Base-by-base conservation (phyloP, 2,888 invertebrate genomes). In the Cantharis rustica region DNA sequence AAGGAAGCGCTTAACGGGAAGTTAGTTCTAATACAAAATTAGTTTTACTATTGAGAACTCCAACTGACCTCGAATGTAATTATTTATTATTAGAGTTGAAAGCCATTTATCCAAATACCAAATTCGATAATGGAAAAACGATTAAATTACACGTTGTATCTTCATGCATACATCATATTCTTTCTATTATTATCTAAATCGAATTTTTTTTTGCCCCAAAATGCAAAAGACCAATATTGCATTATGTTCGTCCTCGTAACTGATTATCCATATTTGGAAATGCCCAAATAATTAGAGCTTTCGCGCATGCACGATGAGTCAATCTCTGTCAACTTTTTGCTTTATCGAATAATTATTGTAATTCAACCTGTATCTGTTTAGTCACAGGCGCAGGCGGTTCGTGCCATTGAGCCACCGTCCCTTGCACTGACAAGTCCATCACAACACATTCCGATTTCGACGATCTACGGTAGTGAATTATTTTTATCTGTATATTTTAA, bases 1-100 rank as follows among this genome's bases (percentile, higher is more conserved):
- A 69, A 69, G 27, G 73, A 63, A 63, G 61, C 64, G 20, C 61
- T 74, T 74, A 73, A 70, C 70, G 66, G 74, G 74, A 69, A 74
- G 74, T 74, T 74, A 17, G 64, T 64, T 27, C 69, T 61, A 70
- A 70, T 68, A 68, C 61, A 16, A 47, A 72, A 72, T 69, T 69
- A 15, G 61, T 61, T 31, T 31, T 16, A 4, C 26, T 62, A 62
- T 71, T 62, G 62, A 71, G 71, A 26, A 71, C 71, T 71, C 23
- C 23, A 20, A 61, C 9, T 71, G 71, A 71, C 71, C 71, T 71
- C 63, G 71, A 61, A 16, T 71, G 13, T 62, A 47, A 69, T 69
- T 16, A 68, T 23, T 68, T 68, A 69, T 61, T 69, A 61, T 47
- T 69, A 31, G 13, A n/a, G 64, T 66, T 66, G 64, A 66, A 66